Evolutionary conservation across 1,140 invertebrate genomes (phyloP).

Genomic region (Littorina saxatilis): DNA sequence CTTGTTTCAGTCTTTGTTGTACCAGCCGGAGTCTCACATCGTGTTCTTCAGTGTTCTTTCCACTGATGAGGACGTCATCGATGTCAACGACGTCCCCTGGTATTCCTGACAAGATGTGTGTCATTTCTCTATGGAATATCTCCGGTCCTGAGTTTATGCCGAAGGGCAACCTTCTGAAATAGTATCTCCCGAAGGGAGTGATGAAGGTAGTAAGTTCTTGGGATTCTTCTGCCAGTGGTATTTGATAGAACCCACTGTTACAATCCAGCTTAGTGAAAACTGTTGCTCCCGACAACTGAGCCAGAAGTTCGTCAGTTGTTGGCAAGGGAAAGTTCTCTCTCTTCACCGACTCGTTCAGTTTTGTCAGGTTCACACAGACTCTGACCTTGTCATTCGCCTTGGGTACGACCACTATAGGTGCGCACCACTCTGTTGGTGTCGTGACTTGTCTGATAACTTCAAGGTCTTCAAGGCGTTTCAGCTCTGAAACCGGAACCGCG

Average conservation of each 20-base stretch:
- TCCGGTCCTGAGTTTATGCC: no score
- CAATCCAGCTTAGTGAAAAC: neutral
- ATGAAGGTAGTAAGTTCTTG: neutral
- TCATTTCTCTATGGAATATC: no score
- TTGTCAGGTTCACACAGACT: conserved; percentile 37
- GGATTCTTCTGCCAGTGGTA: neutral
- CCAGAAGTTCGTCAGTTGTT: neutral
- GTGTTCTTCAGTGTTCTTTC: no score
- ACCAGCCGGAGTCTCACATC: no score
- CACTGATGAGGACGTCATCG: no score
- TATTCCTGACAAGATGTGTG: neutral
- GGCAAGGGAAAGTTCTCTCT: conserved; percentile 10
- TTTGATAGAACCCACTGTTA: neutral
- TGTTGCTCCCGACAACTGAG: neutral
- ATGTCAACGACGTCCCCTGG: neutral
- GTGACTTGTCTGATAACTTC: conserved; percentile 56
- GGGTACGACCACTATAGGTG: conserved; percentile 34
- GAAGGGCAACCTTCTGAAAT: neutral
- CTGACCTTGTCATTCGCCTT: no score
- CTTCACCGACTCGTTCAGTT: conserved; percentile 1
- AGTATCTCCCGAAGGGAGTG: neutral
- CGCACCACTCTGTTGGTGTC: conserved; percentile 55
- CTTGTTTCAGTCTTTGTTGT: no score
- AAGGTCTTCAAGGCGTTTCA: neutral
- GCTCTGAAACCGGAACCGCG: no score